phyloP scores from a whole-genome alignment of 1,140 invertebrate species.

The Megathymus violae region DNA sequence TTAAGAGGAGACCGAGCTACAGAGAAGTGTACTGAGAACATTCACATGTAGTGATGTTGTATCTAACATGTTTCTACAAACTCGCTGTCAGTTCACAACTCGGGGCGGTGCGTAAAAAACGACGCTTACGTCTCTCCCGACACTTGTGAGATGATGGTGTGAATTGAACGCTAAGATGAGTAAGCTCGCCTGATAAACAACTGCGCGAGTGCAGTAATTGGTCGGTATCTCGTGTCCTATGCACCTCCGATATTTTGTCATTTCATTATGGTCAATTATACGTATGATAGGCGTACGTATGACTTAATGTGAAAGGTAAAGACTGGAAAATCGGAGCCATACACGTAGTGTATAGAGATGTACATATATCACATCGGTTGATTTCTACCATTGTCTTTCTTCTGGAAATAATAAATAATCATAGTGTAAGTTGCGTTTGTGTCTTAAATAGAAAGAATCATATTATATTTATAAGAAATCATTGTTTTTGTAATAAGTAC shows the following conservation, averaged over 20 bases:
- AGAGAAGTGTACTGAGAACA: too few species aligned
- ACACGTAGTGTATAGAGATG: not conserved
- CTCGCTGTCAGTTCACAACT: constrained; percentile 38
- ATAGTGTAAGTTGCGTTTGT: too few species aligned
- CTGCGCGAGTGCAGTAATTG: constrained; percentile 73
- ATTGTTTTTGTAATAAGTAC: too few species aligned
- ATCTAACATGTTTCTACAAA: not conserved
- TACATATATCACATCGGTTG: too few species aligned
- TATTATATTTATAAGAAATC: too few species aligned
- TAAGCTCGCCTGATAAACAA: constrained; percentile 79
- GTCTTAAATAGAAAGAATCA: too few species aligned
- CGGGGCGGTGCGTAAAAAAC: constrained; percentile 60
- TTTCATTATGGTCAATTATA: constrained; percentile 46
- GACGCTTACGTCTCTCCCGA: constrained; percentile 59
- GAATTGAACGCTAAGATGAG: constrained; percentile 79
- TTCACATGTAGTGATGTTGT: too few species aligned
- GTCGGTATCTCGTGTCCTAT: constrained; percentile 70
- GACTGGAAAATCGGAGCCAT: constrained; percentile 8
- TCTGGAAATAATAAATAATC: too few species aligned
- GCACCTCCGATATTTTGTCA: constrained; percentile 57
- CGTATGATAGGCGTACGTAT: constrained; percentile 26
- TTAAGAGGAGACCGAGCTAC: too few species aligned
- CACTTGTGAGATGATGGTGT: constrained; percentile 81
- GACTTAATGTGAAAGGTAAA: constrained; percentile 8
- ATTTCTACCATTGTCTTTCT: too few species aligned